Percentiles rank a stretch among this genome's conserved stretches.
phyloP scores from a whole-genome alignment of 2,888 invertebrate species.

The Drosophila limbata region DNA sequence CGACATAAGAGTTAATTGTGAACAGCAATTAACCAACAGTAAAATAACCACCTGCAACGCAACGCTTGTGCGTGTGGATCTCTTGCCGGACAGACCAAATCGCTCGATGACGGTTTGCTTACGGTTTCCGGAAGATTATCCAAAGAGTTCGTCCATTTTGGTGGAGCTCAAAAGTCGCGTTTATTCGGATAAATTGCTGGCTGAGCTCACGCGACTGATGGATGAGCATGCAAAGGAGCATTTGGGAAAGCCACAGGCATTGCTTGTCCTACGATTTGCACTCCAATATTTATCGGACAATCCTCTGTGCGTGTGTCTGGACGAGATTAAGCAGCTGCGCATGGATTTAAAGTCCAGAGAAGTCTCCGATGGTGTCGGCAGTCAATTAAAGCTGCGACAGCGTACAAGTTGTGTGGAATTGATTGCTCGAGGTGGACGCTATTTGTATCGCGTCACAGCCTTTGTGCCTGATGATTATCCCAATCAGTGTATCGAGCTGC shows the following conservation, averaged over 20 bases:
- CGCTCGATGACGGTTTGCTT: slow-evolving; percentile 89
- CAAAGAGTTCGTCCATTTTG: slow-evolving; percentile 86
- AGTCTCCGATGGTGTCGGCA: slow-evolving; percentile 83
- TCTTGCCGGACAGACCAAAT: slow-evolving; percentile 86
- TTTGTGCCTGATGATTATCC: slow-evolving; percentile 89
- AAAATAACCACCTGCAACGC: slow-evolving; percentile 89
- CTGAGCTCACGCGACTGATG: slow-evolving; percentile 86
- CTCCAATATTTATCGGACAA: slow-evolving; percentile 88
- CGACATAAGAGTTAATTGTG: slow-evolving; percentile 88
- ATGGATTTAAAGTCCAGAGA: slow-evolving; percentile 83
- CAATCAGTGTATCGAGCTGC: slow-evolving; percentile 84
- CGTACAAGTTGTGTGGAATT: slow-evolving; percentile 88
- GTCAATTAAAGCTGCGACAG: slow-evolving; percentile 89
- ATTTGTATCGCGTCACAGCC: slow-evolving; percentile 87
- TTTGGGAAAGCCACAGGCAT: slow-evolving; percentile 87
- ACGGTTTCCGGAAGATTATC: slow-evolving; percentile 89
- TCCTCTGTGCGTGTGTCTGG: slow-evolving; percentile 90
- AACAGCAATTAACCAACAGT: slow-evolving; percentile 87
- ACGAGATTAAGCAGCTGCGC: slow-evolving; percentile 89
- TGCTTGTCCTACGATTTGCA: slow-evolving; percentile 88
- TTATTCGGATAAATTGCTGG: slow-evolving; percentile 88
- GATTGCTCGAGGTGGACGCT: slow-evolving; percentile 87
- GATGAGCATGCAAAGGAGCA: slow-evolving; percentile 88
- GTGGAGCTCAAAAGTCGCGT: slow-evolving; percentile 90
- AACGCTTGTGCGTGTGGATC: slow-evolving; percentile 89